Conservation (phyloP, 2,888 invertebrate species). For the Drosophila pegasa region DNA sequence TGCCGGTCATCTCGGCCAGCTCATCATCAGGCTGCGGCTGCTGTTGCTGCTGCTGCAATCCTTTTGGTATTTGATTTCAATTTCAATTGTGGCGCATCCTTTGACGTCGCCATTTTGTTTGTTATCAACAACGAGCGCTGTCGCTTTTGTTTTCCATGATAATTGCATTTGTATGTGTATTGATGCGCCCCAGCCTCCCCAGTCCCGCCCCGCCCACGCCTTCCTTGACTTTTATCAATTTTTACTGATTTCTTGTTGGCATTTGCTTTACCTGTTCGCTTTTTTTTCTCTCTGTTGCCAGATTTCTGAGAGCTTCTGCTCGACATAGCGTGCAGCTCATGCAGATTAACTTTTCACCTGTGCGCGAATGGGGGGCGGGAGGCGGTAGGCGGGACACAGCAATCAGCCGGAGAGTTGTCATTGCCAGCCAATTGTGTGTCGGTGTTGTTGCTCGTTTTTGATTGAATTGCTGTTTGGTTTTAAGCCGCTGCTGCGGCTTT, state of each 20-base stretch:
- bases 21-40: constrained; percentile 42
- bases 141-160: constrained; percentile 79
- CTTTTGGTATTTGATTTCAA: constrained; percentile 75
- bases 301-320: constrained; percentile 58
- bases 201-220: neutral
- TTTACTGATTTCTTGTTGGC: constrained; percentile 60
- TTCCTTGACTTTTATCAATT: constrained; percentile 74
- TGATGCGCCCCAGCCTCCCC: constrained; percentile 28
- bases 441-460: constrained; percentile 60
- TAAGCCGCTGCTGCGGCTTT: constrained; percentile 60
- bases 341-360: constrained; percentile 80
- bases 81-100: constrained; percentile 79
- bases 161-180: constrained; percentile 76
- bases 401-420: constrained; percentile 70
- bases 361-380: constrained; percentile 4
- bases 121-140: constrained; percentile 72
- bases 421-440: constrained; percentile 37
- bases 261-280: neutral
- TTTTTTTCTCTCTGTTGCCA: neutral
- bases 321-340: constrained; percentile 78
- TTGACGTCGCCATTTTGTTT: constrained; percentile 73
- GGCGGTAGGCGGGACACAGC: constrained; percentile 42
- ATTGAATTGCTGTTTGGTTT: constrained; percentile 80
- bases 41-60: constrained; percentile 59
- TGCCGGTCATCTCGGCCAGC: constrained; percentile 58